Evolutionary conservation across 2,113 vertebrate species (phyloP).

Genomic region (Bubo scandiacus): DNA sequence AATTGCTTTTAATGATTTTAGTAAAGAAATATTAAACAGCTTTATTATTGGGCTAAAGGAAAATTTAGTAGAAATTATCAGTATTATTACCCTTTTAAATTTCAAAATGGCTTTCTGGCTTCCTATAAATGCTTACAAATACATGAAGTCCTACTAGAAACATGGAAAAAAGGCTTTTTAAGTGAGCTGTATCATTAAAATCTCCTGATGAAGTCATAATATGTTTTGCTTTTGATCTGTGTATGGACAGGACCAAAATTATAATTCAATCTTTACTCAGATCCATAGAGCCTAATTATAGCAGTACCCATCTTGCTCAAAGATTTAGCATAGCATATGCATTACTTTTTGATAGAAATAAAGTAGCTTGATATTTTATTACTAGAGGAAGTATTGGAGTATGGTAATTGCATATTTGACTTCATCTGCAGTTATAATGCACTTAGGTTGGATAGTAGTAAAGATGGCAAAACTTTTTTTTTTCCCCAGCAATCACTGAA

Average conservation of each 20-base stretch:
- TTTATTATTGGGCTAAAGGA: background rate
- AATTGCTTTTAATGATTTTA: background rate
- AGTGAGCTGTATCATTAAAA: background rate
- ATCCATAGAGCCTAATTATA: background rate
- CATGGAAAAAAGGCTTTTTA: background rate
- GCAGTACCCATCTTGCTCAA: background rate
- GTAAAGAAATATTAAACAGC: background rate
- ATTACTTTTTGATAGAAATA: background rate
- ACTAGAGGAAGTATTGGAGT: background rate
- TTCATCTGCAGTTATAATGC: background rate
- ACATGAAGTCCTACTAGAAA: background rate
- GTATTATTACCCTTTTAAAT: background rate
- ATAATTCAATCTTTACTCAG: background rate
- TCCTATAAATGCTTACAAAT: background rate
- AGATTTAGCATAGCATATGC: background rate
- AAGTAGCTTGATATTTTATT: background rate
- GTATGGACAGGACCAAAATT: background rate
- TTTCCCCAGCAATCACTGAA: background rate
- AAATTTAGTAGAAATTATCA: background rate
- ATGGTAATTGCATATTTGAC: background rate
- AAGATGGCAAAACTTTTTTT: background rate
- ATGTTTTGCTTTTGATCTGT: background rate
- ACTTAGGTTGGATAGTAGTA: background rate
- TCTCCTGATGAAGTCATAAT: background rate
- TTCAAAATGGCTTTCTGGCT: background rate